Percentiles rank a stretch among this genome's conserved stretches.
Conservation (phyloP, 2,888 invertebrate species). For the Fabriciana adippe region DNA sequence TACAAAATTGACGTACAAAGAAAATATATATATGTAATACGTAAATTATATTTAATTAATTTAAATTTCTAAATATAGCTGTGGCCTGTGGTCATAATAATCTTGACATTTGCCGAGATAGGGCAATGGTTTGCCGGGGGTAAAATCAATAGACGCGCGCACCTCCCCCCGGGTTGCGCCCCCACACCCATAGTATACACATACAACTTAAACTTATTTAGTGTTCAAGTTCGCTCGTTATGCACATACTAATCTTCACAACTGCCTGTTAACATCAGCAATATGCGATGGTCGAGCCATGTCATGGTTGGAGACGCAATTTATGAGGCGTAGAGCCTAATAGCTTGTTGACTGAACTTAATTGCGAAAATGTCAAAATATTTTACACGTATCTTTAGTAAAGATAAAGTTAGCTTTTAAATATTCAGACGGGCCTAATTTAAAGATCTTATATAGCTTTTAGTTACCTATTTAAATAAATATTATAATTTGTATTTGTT, state of each 20-base stretch:
- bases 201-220: conserved; percentile 60
- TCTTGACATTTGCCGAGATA: conserved; percentile 58
- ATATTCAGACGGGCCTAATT: too few relatives aligned
- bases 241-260: conserved; percentile 44
- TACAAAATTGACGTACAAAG: not conserved
- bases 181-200: conserved; percentile 42
- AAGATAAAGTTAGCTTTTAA: too few relatives aligned
- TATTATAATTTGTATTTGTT: too few relatives aligned
- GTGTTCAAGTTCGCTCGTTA: conserved; percentile 38
- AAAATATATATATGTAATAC: not conserved
- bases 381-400: too few relatives aligned
- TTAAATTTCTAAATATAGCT: conserved; percentile 22
- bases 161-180: conserved; percentile 44
- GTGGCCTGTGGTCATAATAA: conserved; percentile 45
- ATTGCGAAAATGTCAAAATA: conserved; percentile 3
- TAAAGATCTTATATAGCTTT: too few relatives aligned
- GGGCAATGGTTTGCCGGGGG: conserved; percentile 39
- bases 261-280: conserved; percentile 22
- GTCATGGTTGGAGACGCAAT: conserved; percentile 16
- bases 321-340: conserved; percentile 8
- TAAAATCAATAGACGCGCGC: conserved; percentile 80
- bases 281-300: conserved; percentile 22
- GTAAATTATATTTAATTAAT: not conserved
- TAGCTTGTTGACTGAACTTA: conserved; percentile 1
- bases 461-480: too few relatives aligned